Percentiles rank a stretch among this genome's conserved stretches.
Conservation (phyloP, 2,113 vertebrate genomes). For the rat (Rattus norvegicus) region DNA sequence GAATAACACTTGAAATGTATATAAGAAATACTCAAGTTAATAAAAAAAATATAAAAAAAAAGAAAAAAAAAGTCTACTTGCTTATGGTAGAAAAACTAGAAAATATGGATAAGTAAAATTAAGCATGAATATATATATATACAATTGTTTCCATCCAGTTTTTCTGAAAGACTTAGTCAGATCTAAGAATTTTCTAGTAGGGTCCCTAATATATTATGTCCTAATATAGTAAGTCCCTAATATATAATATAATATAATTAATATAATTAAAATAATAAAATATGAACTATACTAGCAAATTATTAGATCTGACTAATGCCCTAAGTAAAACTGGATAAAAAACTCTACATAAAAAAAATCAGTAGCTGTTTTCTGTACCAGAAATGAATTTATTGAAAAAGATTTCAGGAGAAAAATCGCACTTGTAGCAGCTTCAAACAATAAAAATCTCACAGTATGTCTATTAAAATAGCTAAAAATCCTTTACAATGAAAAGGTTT, state of each 20-base stretch:
- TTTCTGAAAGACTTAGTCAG: too few species aligned
- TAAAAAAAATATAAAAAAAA: too few species aligned
- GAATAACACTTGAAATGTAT: too few species aligned
- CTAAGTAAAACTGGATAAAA: background rate
- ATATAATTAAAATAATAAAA: too few species aligned
- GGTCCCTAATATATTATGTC: too few species aligned
- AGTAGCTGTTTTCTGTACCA: background rate
- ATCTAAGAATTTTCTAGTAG: too few species aligned
- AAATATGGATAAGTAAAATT: slow-evolving; percentile 56
- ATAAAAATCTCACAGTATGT: background rate
- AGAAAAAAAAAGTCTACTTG: background rate
- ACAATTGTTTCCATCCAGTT: background rate
- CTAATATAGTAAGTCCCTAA: too few species aligned
- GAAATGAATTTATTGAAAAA: background rate
- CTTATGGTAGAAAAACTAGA: slow-evolving; percentile 44
- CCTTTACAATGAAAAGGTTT: background rate
- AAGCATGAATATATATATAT: background rate
- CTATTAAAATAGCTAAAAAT: background rate
- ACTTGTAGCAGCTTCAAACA: background rate
- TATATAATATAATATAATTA: too few species aligned
- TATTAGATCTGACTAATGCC: background rate
- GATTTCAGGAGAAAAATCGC: background rate
- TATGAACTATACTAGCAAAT: background rate
- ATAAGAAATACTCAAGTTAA: too few species aligned
- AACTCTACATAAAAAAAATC: background rate